Evolutionary conservation across 2,113 vertebrate genomes (phyloP).

Genomic region (Brienomyrus longianalis): DNA sequence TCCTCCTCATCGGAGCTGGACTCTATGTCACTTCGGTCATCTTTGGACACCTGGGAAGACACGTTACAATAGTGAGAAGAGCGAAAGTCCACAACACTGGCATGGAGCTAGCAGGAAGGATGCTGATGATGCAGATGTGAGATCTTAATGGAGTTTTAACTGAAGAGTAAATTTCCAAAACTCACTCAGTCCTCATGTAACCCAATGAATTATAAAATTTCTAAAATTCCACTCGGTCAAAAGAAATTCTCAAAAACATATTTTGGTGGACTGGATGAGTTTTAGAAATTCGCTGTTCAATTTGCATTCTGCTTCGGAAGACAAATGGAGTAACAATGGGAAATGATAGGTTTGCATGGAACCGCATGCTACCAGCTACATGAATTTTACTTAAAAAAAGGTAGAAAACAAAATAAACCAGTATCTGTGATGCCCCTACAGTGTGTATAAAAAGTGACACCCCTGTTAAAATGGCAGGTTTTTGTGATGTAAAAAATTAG

Average conservation of each 20-base stretch:
- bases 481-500: too few species aligned
- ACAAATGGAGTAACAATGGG: neutral
- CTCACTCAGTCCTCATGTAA: neutral
- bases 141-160: neutral
- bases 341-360: neutral
- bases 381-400: neutral
- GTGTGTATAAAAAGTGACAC: too few species aligned
- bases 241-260: neutral
- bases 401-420: neutral
- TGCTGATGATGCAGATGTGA: neutral
- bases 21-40: conserved; percentile 90
- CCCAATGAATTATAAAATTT: neutral
- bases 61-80: neutral
- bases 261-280: neutral
- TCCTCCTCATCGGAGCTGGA: conserved; percentile 94
- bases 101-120: neutral
- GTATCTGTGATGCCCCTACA: neutral
- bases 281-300: neutral
- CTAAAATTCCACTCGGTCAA: neutral
- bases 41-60: conserved; percentile 76
- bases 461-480: too few species aligned
- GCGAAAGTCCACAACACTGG: neutral
- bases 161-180: neutral
- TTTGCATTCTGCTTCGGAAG: neutral
- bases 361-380: neutral